These are phyloP conservation scores for Chionodraco myersi DNA, from an alignment of 2,113 vertebrate genomes.

Conservation along the genomic window DNA sequence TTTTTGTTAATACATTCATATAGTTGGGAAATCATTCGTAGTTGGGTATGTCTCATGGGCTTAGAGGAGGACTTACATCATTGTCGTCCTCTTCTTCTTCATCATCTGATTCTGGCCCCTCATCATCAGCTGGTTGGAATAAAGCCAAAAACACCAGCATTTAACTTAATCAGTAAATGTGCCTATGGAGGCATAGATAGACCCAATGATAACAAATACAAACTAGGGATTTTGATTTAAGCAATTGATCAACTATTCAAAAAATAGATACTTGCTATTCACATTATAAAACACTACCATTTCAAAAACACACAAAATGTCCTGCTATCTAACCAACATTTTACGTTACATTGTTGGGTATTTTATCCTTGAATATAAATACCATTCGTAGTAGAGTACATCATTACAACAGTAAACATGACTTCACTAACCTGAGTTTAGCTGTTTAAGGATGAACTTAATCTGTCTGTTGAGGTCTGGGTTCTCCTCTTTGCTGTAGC, in stretches of 20 bases:
- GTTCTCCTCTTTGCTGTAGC: constrained; percentile 92
- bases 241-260: not conserved
- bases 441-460: constrained; percentile 93
- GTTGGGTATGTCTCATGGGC: not conserved
- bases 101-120: constrained; percentile 89
- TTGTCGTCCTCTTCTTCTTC: constrained; percentile 92
- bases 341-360: not conserved
- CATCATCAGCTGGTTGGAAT: constrained; percentile 85
- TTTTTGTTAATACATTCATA: not conserved
- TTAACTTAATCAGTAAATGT: not conserved
- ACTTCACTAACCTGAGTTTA: constrained; percentile 88
- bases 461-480: constrained; percentile 92
- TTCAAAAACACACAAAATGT: not conserved
- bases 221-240: not conserved
- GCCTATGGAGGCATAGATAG: not conserved
- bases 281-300: not conserved
- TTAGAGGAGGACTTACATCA: constrained; percentile 83
- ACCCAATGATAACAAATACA: not conserved
- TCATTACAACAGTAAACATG: not conserved
- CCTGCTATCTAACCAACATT: not conserved
- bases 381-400: not conserved
- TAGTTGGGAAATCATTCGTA: not conserved
- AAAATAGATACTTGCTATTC: not conserved
- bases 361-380: not conserved
- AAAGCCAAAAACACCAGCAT: not conserved